These are phyloP conservation scores for Sebastes kiyomatsui DNA, from an alignment of 2,797 vertebrate genomes.

Conservation along the genomic window DNA sequence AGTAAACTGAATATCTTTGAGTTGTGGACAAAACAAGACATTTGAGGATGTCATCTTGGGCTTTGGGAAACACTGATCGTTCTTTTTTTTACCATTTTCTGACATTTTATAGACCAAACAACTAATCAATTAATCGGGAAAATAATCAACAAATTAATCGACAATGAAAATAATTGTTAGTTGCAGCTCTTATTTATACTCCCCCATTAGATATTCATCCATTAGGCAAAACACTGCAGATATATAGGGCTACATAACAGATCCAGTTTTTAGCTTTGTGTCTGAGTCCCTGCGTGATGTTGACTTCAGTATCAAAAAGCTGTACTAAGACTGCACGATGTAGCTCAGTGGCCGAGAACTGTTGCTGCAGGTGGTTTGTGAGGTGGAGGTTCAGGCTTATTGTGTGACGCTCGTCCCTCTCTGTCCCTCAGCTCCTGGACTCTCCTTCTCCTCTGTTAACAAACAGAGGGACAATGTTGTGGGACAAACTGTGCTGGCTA, in stretches of 20 bases:
- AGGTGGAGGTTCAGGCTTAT: neutral
- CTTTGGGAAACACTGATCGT: no score
- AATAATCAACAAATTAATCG: no score
- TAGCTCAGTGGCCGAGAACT: neutral
- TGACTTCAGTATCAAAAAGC: neutral
- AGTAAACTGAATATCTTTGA: no score
- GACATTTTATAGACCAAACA: no score
- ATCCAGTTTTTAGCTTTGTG: neutral
- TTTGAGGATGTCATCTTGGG: no score
- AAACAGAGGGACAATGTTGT: conserved; percentile 79
- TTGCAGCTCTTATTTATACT: neutral
- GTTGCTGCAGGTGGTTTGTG: neutral
- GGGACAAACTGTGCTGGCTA: conserved; percentile 79
- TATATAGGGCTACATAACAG: neutral
- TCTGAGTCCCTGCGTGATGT: neutral
- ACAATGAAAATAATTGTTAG: no score
- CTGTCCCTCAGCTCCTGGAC: conserved; percentile 69
- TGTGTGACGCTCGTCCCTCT: conserved; percentile 47
- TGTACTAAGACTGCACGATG: neutral
- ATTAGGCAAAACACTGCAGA: neutral
- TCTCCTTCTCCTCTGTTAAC: conserved; percentile 65
- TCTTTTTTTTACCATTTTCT: no score
- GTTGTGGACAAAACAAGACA: no score
- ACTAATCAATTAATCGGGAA: no score
- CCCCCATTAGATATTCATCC: neutral